Conservation (phyloP, 1,140 invertebrate species). For the Pseudomyrmex concolor region DNA sequence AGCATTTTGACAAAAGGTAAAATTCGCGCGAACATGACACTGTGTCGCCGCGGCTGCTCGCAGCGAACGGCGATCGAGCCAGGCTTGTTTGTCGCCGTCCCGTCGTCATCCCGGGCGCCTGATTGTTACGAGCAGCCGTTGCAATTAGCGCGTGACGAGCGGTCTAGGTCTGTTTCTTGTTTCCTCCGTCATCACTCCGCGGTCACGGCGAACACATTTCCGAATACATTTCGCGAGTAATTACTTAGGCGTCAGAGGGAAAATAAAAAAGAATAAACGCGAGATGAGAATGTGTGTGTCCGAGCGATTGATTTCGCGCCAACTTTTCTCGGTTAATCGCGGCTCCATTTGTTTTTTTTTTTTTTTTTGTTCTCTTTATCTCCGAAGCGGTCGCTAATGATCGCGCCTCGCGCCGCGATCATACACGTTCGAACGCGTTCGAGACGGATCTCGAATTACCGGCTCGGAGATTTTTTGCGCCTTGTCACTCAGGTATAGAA, state of each 20-base stretch:
- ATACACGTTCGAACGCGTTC: neutral
- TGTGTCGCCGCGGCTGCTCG: neutral
- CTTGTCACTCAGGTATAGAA: neutral
- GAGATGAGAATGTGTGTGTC: no score
- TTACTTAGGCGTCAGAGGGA: neutral
- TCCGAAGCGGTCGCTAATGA: neutral
- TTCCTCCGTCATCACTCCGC: slow-evolving; percentile 32
- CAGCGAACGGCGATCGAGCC: neutral
- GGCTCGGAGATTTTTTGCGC: slow-evolving; percentile 9
- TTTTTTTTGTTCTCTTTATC: neutral
- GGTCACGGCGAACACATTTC: neutral
- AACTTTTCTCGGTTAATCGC: slow-evolving; percentile 29
- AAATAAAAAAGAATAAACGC: no score
- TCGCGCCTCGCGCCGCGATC: neutral
- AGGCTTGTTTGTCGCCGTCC: neutral
- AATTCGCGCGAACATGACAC: slow-evolving; percentile 50
- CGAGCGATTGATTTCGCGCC: neutral
- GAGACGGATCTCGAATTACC: slow-evolving; percentile 12
- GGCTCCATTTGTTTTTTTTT: neutral
- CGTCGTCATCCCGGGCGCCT: slow-evolving; percentile 26
- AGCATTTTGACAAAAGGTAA: slow-evolving; percentile 76
- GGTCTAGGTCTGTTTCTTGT: slow-evolving; percentile 48
- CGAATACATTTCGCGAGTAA: neutral
- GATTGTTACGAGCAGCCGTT: slow-evolving; percentile 62
- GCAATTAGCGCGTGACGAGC: slow-evolving; percentile 77